phyloP scores from a whole-genome alignment of 2,797 vertebrate genomes.

The Cheirogaleus major region DNA sequence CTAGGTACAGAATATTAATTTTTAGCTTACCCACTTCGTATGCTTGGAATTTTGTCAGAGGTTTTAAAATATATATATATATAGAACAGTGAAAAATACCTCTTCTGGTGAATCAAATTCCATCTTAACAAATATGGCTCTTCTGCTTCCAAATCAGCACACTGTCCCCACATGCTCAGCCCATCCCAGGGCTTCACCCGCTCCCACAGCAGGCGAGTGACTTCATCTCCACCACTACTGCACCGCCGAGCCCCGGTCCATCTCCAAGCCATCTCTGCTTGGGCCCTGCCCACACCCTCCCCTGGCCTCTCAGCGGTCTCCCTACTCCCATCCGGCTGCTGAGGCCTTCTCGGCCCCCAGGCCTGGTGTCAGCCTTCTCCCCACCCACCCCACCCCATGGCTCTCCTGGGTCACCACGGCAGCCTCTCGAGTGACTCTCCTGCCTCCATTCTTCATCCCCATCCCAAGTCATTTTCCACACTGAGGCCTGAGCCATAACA shows the following conservation, averaged over 20 bases:
- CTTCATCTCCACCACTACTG: fast-evolving
- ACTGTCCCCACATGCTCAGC: too few relatives aligned
- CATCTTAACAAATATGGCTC: not conserved
- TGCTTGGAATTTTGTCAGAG: not conserved
- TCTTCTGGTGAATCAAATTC: not conserved
- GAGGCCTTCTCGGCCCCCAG: fast-evolving
- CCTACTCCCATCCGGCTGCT: not conserved
- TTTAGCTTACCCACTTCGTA: not conserved
- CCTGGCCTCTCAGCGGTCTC: too few relatives aligned
- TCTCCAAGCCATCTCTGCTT: too few relatives aligned
- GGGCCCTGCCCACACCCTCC: not conserved
- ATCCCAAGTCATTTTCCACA: not conserved
- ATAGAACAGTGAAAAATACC: not conserved
- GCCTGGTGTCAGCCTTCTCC: not conserved
- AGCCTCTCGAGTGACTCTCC: not conserved
- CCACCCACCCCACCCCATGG: not conserved
- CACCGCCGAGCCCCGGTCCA: fast-evolving
- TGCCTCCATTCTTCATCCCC: not conserved
- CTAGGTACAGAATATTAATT: not conserved
- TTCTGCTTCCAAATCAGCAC: not conserved
- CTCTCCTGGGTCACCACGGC: not conserved
- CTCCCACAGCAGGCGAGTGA: fast-evolving
- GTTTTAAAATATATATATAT: not conserved
- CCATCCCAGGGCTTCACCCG: fast-evolving
- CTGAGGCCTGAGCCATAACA: not conserved